Conservation (phyloP, 1,140 invertebrate genomes). For the Heliconius hermathena region DNA sequence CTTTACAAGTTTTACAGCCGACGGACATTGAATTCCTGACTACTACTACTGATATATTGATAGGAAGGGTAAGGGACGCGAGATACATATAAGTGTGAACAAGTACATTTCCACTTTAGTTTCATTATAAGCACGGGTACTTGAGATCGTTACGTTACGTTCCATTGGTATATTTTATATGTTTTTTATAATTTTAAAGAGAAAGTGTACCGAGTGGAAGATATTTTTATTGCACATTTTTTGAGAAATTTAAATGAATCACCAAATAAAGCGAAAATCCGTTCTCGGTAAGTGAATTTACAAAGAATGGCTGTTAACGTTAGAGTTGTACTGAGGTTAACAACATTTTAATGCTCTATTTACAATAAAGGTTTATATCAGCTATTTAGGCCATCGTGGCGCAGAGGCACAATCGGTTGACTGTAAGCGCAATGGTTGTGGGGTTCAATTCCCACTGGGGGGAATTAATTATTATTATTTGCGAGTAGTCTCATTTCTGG, state of each 20-base stretch:
- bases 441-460: no score
- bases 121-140: conserved; percentile 15
- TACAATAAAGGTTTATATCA: neutral
- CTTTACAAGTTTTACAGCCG: conserved; percentile 38
- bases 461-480: no score
- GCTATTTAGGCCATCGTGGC: neutral
- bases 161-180: neutral
- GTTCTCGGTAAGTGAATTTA: neutral
- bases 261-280: neutral
- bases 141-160: neutral
- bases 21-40: conserved; percentile 34
- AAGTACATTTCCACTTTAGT: conserved; percentile 25
- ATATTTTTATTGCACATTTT: neutral
- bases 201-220: neutral
- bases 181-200: neutral
- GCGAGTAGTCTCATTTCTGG: no score
- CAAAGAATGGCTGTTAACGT: neutral
- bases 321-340: neutral
- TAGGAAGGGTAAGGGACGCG: conserved; percentile 37
- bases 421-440: no score
- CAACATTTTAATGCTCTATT: no score
- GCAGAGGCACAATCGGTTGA: no score
- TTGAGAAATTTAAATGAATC: conserved; percentile 13
- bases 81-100: conserved; percentile 29
- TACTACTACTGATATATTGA: conserved; percentile 21